These are phyloP conservation scores for Notarius lentiginosus DNA, from an alignment of 2,113 vertebrate genomes.

Conservation along the genomic window DNA sequence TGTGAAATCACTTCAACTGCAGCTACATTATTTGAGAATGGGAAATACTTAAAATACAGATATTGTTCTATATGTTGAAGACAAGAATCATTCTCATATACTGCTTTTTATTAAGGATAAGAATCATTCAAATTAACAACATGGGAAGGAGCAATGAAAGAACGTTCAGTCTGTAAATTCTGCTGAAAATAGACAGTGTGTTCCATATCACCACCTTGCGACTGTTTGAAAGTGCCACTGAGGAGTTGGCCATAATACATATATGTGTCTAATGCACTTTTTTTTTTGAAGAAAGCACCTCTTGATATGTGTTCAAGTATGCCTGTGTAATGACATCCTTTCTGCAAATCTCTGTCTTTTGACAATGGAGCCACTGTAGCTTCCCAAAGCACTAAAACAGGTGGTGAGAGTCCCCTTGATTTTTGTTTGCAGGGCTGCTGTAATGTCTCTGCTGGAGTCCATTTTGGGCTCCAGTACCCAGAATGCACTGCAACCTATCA, in stretches of 20 bases:
- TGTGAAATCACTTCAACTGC: not conserved
- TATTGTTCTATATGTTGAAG: not conserved
- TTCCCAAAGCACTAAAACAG: not conserved
- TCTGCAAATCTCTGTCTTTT: not conserved
- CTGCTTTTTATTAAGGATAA: not conserved
- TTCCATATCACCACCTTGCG: slow-evolving; percentile 24
- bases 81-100: not conserved
- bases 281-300: not conserved
- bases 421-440: not conserved
- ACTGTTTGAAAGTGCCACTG: not conserved
- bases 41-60: not conserved
- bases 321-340: not conserved
- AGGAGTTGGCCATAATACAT: not conserved
- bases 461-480: too few species aligned
- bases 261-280: not conserved
- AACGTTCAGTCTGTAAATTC: not conserved
- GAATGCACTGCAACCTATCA: too few species aligned
- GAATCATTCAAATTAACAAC: not conserved
- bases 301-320: not conserved
- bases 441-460: too few species aligned
- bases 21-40: not conserved
- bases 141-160: not conserved
- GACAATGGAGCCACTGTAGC: not conserved
- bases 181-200: slow-evolving; percentile 8
- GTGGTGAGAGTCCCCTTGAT: not conserved